Evolutionary conservation across 2,113 vertebrate species (phyloP), one percentile per base, ranked within the genome.

Genomic region (Halichoerus grypus): DNA sequence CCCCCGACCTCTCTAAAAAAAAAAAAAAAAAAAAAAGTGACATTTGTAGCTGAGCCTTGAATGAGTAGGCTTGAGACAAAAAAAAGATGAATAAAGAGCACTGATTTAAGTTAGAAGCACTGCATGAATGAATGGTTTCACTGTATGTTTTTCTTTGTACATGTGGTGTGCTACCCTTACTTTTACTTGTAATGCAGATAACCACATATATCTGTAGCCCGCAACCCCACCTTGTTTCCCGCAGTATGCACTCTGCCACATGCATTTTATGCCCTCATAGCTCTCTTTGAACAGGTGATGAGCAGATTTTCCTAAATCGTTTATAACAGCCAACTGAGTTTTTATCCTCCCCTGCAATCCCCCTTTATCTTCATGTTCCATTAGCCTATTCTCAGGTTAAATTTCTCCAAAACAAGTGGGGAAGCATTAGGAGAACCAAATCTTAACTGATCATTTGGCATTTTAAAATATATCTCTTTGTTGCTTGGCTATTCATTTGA

Each of bases 401-500:
- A 74, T 86, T 86, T 96, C 89, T 88, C 63, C n/a, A 76, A 71
- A 94, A 77, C 13, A 36, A 93, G 36, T 46, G 3, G 42, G 21
- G 39, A 84, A 91, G 59, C 1, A 85, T 59, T 87, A 91, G 16
- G 33, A 76, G 39, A 96, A 88, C 33, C 9, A 94, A 6, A 28
- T 95, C 55, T 89, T 95, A 91, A 82, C n/a, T 93, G 69, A 72
- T 93, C 6, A 88, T 63, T 85, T 91, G 39, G 31, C 90, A 90
- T 83, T 92, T 95, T 90, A 31, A 94, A 77, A 67, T 76, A 84
- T n/a, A 86, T 89, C 46, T 93, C 42, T 92, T 74, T 92, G 31
- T 92, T 95, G 11, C n/a, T 81, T 97, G 49, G 13, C 81, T 93
- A 36, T 61, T 94, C 39, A 53, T 93, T 96, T 95, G 76, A 55